Base-by-base conservation (phyloP, 2,888 invertebrate species). In the Caenorhabditis sulstoni region DNA sequence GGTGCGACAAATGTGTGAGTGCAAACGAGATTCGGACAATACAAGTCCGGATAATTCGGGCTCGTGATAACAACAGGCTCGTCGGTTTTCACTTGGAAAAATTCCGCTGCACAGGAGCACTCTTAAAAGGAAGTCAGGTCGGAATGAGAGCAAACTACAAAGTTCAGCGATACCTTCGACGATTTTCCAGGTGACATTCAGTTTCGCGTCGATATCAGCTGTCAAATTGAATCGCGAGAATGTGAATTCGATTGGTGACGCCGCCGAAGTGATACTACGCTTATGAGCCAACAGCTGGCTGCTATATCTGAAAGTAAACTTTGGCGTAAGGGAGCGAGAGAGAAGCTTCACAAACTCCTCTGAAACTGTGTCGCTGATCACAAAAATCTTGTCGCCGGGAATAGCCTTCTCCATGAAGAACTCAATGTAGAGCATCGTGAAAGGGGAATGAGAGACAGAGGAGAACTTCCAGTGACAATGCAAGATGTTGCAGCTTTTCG, bases 401-500 rank as follows among this genome's bases (percentile, higher is more conserved):
- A 49, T 16, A 11, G 64, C 29, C 0, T 62, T 37, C 7, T 22
- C 23, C 47, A 73, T 44, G 11, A 1, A 9, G 16, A 73, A 73
- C 11, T 50, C 57, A 16, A 73, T 16, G 1, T 57, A 58, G 3
- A 71, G 41, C 12, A 41, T 49, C 16, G 62, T 29, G 1, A 14
- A 62, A 49, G 68, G 47, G 23, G 49, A 57, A 7, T 8, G 8
- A 9, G 18, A 4, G 4, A 53, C 50, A 1, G 50, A 4, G 0
- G 57, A 57, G 20, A 73, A 73, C 41, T 73, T 73, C 73, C 73
- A 73, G 20, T 73, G 73, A n/a, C 73, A 73, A 14, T 73, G 73
- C 23, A 73, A 11, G n/a, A 58, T 20, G 3, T 1, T 12, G 9
- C 73, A 73, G 5, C 29, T 35, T 20, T 39, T n/a, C 1, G 73